Percentiles rank a stretch among this genome's conserved stretches.
phyloP scores from a whole-genome alignment of 1,140 invertebrate genomes.

The Reticulitermes speratus region DNA sequence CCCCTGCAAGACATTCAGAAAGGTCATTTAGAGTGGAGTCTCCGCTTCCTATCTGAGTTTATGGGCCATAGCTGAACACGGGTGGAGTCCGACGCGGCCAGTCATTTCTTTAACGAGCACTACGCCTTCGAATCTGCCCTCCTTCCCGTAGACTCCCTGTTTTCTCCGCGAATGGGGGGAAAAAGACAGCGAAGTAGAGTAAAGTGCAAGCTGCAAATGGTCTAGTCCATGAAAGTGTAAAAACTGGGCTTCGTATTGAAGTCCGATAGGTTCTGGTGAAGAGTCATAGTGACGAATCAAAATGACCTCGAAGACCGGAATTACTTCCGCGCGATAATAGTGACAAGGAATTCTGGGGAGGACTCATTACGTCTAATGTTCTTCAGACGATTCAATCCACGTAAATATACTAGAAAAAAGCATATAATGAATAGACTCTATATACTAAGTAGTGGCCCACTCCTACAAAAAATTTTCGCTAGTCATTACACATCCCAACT shows the following conservation, averaged over 20 bases:
- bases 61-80: neutral
- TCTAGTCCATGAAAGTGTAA: neutral
- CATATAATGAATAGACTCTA: too few species aligned
- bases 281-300: too few species aligned
- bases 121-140: neutral
- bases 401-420: too few species aligned
- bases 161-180: neutral
- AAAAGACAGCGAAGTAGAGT: neutral
- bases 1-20: neutral
- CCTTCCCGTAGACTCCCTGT: neutral
- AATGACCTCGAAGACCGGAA: too few species aligned
- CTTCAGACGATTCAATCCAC: too few species aligned
- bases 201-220: neutral
- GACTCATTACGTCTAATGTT: too few species aligned
- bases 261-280: neutral
- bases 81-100: neutral
- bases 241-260: neutral
- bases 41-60: neutral
- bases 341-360: too few species aligned
- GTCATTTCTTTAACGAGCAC: slow-evolving; percentile 1
- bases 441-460: too few species aligned
- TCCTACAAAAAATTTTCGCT: too few species aligned
- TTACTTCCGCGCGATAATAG: too few species aligned
- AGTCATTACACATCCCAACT: too few species aligned
- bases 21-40: neutral